A percentile compares a stretch with the other conserved stretches of the same genome.
Conservation (phyloP, 2,797 vertebrate species). For the Graptemys geographica region DNA sequence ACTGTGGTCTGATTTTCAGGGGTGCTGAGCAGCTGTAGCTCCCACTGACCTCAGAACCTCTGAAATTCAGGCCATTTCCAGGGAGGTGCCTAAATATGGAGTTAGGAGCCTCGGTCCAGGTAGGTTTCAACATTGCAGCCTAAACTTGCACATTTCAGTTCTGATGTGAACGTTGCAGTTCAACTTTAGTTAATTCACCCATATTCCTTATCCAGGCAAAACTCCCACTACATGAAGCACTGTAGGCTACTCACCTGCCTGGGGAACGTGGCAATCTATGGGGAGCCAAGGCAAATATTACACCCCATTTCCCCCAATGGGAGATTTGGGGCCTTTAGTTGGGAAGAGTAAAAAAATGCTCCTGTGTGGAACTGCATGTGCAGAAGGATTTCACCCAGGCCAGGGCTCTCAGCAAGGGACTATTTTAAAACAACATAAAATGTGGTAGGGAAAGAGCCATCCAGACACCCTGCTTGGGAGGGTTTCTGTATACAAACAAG, state of each 20-base stretch:
- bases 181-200: neutral
- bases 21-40: neutral
- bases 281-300: rapidly evolving
- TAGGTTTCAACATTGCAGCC: neutral
- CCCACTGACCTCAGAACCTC: neutral
- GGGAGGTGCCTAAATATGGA: neutral
- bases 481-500: neutral
- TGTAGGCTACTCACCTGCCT: neutral
- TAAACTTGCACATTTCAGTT: neutral
- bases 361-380: rapidly evolving
- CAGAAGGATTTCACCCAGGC: rapidly evolving
- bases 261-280: rapidly evolving
- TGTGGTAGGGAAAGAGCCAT: neutral
- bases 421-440: neutral
- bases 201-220: neutral
- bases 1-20: neutral
- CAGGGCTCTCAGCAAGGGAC: neutral
- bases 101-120: neutral
- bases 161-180: neutral
- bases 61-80: neutral
- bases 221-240: neutral
- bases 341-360: neutral
- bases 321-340: neutral
- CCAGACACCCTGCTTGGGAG: neutral
- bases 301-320: rapidly evolving